phyloP scores from a whole-genome alignment of 2,888 invertebrate genomes.

The Drosophila melanosoma region DNA sequence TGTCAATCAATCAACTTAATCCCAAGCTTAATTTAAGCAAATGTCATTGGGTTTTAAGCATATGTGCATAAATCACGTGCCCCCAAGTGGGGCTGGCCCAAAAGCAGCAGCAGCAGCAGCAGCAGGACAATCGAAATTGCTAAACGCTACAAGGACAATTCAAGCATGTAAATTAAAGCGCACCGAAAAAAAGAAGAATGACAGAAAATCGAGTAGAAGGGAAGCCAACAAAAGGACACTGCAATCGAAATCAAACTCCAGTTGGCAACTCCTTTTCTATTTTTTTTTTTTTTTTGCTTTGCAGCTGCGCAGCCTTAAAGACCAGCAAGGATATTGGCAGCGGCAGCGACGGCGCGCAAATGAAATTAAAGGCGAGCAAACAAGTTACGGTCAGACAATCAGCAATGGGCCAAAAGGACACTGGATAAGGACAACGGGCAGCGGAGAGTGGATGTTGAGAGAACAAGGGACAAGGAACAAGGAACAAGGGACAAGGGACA shows the following conservation, averaged over 20 bases:
- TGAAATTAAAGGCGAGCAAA: slow-evolving; percentile 83
- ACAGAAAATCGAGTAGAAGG: slow-evolving; percentile 20
- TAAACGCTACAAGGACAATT: slow-evolving; percentile 81
- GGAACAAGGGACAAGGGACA: slow-evolving; percentile 39
- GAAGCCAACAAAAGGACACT: slow-evolving; percentile 43
- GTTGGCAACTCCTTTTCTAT: slow-evolving; percentile 26
- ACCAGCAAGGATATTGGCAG: slow-evolving; percentile 49
- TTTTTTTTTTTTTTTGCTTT: neutral
- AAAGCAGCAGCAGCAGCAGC: slow-evolving; percentile 42
- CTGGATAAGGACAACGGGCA: slow-evolving; percentile 64
- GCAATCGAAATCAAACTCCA: slow-evolving; percentile 41
- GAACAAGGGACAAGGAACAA: slow-evolving; percentile 39
- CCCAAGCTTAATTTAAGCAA: slow-evolving; percentile 23
- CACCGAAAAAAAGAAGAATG: slow-evolving; percentile 19
- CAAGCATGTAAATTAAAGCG: slow-evolving; percentile 81
- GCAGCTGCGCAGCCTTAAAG: slow-evolving; percentile 51
- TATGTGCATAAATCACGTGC: slow-evolving; percentile 79
- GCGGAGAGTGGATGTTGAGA: slow-evolving; percentile 19
- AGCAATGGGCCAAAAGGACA: slow-evolving; percentile 74
- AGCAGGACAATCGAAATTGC: slow-evolving; percentile 77
- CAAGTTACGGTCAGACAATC: slow-evolving; percentile 82
- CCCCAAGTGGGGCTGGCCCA: slow-evolving; percentile 40
- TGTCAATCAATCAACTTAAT: slow-evolving; percentile 5
- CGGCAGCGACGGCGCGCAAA: slow-evolving; percentile 66
- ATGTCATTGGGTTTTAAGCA: slow-evolving; percentile 65